These are phyloP conservation scores for Cephus sareptanus DNA, from an alignment of 2,888 invertebrate genomes.

Conservation along the genomic window DNA sequence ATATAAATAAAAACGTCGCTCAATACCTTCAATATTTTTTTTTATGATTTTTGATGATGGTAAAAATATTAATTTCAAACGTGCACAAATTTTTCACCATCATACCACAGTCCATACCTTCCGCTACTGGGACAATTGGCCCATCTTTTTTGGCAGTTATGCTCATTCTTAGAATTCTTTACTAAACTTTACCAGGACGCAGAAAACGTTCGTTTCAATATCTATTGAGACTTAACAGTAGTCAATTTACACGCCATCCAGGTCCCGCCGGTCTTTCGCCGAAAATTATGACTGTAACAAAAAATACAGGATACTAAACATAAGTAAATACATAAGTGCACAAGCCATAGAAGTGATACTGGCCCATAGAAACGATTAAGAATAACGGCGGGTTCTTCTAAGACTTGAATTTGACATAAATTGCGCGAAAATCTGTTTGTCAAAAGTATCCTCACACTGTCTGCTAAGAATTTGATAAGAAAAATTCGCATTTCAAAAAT, in stretches of 20 bases:
- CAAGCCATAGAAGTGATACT: background rate
- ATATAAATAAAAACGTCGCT: too few relatives aligned
- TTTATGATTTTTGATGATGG: background rate
- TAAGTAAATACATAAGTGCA: background rate
- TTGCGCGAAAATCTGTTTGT: background rate
- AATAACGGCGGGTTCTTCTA: background rate
- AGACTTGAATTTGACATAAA: background rate
- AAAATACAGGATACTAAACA: background rate
- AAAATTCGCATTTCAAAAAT: background rate
- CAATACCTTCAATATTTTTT: too few relatives aligned
- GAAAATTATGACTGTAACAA: background rate
- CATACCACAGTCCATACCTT: background rate
- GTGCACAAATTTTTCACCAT: too few relatives aligned
- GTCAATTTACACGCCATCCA: background rate
- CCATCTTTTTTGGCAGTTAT: background rate
- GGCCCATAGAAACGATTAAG: background rate
- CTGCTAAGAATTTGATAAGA: background rate
- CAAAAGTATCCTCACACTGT: background rate
- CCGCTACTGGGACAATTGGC: background rate
- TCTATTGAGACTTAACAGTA: background rate
- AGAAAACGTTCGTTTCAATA: too few relatives aligned
- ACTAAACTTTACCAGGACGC: too few relatives aligned
- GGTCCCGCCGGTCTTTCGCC: background rate
- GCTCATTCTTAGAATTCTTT: too few relatives aligned
- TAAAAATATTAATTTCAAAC: background rate